phyloP scores from a whole-genome alignment of 2,888 invertebrate genomes.

The Boloria selene region DNA sequence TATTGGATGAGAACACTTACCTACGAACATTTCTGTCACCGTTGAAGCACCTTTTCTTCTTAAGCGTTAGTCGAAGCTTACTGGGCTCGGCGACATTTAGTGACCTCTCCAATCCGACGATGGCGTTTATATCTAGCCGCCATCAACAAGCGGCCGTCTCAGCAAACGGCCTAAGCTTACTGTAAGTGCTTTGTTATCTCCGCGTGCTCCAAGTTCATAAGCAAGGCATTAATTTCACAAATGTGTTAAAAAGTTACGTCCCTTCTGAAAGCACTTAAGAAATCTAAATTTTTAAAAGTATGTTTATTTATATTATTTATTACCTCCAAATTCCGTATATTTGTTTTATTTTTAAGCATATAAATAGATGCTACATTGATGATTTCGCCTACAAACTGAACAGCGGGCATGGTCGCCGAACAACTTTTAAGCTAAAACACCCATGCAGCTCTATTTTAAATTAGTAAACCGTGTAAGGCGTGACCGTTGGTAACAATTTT shows the following conservation, averaged over 20 bases:
- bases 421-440: constrained; percentile 60
- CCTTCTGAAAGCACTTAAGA: constrained; percentile 73
- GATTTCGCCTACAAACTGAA: constrained; percentile 50
- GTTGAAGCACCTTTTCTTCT: constrained; percentile 77
- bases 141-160: constrained; percentile 75
- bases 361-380: constrained; percentile 59
- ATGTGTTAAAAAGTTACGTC: constrained; percentile 71
- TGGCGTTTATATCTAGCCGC: constrained; percentile 74
- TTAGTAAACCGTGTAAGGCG: constrained; percentile 78
- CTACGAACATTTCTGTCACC: constrained; percentile 64
- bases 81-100: constrained; percentile 76
- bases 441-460: constrained; percentile 60
- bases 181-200: constrained; percentile 82
- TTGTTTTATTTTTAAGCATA: constrained; percentile 66
- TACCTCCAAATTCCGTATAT: constrained; percentile 60
- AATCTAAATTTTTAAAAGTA: constrained; percentile 57
- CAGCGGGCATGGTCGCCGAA: constrained; percentile 75
- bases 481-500: constrained; percentile 58
- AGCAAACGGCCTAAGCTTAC: constrained; percentile 78
- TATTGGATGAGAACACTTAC: constrained; percentile 69
- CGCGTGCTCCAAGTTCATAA: constrained; percentile 78
- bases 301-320: constrained; percentile 43
- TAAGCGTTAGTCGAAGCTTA: constrained; percentile 82
- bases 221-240: constrained; percentile 80
- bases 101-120: constrained; percentile 70